A percentile compares a stretch with the other conserved stretches of the same genome.
Conservation (phyloP, 2,797 vertebrate species). For the Podarcis lilfordi region DNA sequence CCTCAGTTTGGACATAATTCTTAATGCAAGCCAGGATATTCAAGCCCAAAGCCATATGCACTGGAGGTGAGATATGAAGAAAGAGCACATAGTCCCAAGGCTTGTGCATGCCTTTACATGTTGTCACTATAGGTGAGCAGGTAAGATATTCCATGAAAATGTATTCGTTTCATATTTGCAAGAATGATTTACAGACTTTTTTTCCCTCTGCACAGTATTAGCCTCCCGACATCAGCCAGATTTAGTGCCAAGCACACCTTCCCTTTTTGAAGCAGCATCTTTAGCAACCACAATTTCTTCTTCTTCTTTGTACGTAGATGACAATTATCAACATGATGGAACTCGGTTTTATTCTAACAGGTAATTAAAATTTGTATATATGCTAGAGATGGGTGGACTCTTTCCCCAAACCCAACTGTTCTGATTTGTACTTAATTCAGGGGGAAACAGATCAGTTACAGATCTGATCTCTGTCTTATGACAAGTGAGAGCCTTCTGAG, state of each 20-base stretch:
- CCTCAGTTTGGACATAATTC: neutral
- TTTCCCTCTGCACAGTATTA: slow-evolving; percentile 65
- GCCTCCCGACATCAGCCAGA: slow-evolving; percentile 75
- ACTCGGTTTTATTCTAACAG: slow-evolving; percentile 77
- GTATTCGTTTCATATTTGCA: neutral
- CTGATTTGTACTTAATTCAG: neutral
- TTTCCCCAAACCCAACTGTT: neutral
- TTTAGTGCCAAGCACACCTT: slow-evolving; percentile 80
- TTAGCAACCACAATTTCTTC: slow-evolving; percentile 83
- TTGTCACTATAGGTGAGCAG: neutral
- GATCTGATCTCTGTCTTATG: neutral
- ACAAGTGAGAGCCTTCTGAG: neutral
- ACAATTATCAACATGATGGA: slow-evolving; percentile 72
- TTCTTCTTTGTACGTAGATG: slow-evolving; percentile 78
- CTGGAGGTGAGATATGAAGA: neutral
- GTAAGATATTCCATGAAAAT: neutral
- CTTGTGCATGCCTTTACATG: neutral
- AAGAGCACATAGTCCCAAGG: neutral
- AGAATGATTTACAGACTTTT: neutral
- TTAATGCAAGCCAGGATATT: neutral
- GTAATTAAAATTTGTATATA: slow-evolving; percentile 64
- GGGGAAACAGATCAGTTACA: neutral
- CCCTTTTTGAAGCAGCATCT: slow-evolving; percentile 82
- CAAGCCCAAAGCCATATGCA: neutral
- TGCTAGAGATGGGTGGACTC: neutral